Evolutionary conservation across 1,140 invertebrate genomes (phyloP), one percentile per base, ranked within the genome.

Genomic region (Drosophila murphyi): DNA sequence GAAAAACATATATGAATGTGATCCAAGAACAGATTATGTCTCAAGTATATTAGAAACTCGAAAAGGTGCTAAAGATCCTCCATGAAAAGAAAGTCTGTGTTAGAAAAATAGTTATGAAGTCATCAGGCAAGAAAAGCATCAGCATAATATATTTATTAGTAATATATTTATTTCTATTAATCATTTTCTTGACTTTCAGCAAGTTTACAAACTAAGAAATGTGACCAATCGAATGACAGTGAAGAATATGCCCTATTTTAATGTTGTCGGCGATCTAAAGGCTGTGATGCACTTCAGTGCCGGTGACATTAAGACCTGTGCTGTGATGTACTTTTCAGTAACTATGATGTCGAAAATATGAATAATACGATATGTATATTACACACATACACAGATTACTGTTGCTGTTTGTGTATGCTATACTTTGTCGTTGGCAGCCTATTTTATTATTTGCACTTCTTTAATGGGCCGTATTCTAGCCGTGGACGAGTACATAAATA

Each of bases 381-480:
- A 20, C 20, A 20, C 20, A 20, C 20, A 10, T 8, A 28, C 10
- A 45, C 5, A 37, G n/a, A 48, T 43, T 37, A 54, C n/a, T 20
- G 52, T 54, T 54, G 52, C 34, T 37, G 2, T 20, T 57, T 20
- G 55, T 28, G 4, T 57, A 7, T 57, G 8, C 37, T 34, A 43
- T 45, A 56, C 28, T 41, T 45, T 59, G 20, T 12, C 51, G 51
- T 60, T 51, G 35, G 43, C 41, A 52, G 39, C 54, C 50, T 28
- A 37, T 59, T 56, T 50, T 31, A 51, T 82, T 20, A 45, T 80
- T 72, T 83, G 59, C 52, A 48, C 6, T 57, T 57, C 67, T 83
- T 82, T 74, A 74, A 81, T 67, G 75, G 75, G 64, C 45, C 60
- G 69, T 76, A 72, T 68, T 80, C 78, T n/a, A 60, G 35, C 64